A percentile compares a stretch with the other conserved stretches of the same genome.
Conservation (phyloP, 2,888 invertebrate species). For the Stramonita haemastoma region DNA sequence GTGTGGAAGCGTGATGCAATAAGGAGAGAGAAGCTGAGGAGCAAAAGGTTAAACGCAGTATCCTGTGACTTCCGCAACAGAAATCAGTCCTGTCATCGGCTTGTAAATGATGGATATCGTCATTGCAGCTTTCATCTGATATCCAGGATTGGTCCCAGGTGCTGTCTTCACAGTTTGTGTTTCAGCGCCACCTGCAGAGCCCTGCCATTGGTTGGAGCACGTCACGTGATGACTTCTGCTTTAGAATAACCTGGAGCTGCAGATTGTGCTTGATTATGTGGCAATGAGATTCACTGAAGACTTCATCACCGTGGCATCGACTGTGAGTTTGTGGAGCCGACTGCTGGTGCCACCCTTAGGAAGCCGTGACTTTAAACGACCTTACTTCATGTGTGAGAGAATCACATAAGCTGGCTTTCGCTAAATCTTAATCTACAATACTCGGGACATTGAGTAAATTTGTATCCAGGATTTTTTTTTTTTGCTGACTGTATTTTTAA, state of each 20-base stretch:
- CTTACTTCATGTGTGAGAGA: conserved; percentile 18
- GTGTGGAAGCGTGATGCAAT: conserved; percentile 20
- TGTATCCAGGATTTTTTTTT: too few species aligned
- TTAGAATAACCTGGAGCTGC: neutral
- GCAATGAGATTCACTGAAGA: neutral
- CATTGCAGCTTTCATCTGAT: conserved; percentile 5
- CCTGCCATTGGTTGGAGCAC: neutral
- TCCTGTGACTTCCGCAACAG: neutral
- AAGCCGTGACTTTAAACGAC: neutral
- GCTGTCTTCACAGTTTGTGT: neutral
- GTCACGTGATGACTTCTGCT: neutral
- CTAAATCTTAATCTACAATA: too few species aligned
- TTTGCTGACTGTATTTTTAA: too few species aligned
- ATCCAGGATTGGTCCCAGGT: neutral
- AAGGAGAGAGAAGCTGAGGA: too few species aligned
- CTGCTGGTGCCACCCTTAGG: neutral
- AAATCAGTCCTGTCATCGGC: neutral
- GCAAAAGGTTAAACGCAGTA: neutral
- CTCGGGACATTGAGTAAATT: too few species aligned
- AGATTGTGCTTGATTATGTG: neutral
- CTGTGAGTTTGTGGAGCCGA: neutral
- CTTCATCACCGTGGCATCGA: neutral
- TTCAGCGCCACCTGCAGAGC: conserved; percentile 23
- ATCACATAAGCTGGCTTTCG: neutral
- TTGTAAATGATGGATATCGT: too few species aligned